phyloP scores from a whole-genome alignment of 2,888 invertebrate genomes.

The Pediacus dermestoides region DNA sequence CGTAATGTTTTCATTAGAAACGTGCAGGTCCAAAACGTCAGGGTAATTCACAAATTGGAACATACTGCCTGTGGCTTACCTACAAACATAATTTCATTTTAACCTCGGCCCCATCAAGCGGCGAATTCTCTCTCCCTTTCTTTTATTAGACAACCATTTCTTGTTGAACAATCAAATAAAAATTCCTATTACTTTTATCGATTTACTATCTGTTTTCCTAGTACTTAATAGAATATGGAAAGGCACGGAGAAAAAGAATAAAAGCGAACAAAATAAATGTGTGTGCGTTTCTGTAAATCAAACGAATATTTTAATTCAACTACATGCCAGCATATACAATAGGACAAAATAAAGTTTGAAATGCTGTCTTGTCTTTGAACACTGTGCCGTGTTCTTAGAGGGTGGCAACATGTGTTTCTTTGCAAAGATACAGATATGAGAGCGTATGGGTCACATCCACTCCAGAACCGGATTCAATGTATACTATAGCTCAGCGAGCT shows the following conservation, averaged over 20 bases:
- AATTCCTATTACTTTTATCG: conserved; percentile 32
- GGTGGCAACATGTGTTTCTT: conserved; percentile 6
- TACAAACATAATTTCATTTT: conserved; percentile 29
- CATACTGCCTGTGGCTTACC: conserved; percentile 33
- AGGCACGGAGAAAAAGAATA: conserved; percentile 9
- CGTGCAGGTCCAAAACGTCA: conserved; percentile 18
- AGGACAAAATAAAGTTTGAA: conserved; percentile 1
- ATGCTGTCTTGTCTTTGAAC: not conserved
- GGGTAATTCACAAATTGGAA: conserved; percentile 38
- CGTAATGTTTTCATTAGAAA: conserved; percentile 6
- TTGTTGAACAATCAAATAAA: conserved; percentile 33
- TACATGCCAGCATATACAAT: not conserved
- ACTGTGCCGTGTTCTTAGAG: not conserved
- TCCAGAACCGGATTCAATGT: not conserved
- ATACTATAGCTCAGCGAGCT: too few relatives aligned
- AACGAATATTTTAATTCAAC: not conserved
- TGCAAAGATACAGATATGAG: not conserved
- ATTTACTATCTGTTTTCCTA: conserved; percentile 29
- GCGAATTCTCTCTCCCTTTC: conserved; percentile 1
- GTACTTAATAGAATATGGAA: conserved; percentile 26
- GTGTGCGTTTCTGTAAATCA: too few relatives aligned
- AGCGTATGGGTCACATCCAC: conserved; percentile 1
- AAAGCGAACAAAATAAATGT: conserved; percentile 18
- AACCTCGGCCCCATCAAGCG: conserved; percentile 13
- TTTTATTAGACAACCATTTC: conserved; percentile 34